Evolutionary conservation across 2,113 vertebrate genomes (phyloP).

Genomic region (Aegypius monachus): DNA sequence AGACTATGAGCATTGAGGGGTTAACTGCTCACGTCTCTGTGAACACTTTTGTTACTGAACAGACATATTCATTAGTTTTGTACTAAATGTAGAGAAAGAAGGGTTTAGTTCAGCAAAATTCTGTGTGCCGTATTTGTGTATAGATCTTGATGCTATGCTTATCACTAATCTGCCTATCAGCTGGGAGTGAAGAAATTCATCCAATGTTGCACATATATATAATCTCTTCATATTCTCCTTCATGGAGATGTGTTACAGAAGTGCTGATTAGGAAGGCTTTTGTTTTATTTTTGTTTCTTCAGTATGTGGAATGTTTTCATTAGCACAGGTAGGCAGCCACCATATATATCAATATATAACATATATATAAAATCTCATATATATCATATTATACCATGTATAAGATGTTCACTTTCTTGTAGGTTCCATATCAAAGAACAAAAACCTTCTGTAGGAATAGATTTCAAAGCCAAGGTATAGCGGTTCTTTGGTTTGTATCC

Average conservation of each 20-base stretch:
- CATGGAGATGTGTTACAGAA: neutral
- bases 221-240: neutral
- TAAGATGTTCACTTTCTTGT: neutral
- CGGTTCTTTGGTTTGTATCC: neutral
- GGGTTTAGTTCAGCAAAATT: neutral
- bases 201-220: neutral
- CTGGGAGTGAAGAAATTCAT: neutral
- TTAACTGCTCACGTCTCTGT: neutral
- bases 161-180: neutral
- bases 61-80: neutral
- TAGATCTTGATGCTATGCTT: neutral
- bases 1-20: neutral
- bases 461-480: neutral
- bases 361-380: neutral
- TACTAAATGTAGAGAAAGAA: neutral
- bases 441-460: neutral
- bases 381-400: neutral
- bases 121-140: fast-evolving
- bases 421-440: neutral
- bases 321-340: neutral
- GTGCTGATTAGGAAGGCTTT: neutral
- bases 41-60: neutral
- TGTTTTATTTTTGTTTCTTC: neutral
- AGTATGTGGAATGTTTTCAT: neutral
- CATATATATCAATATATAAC: neutral